Percentiles rank a stretch among this genome's conserved stretches.
phyloP scores from a whole-genome alignment of 1,140 invertebrate species.

The Drosophila nebulosa region DNA sequence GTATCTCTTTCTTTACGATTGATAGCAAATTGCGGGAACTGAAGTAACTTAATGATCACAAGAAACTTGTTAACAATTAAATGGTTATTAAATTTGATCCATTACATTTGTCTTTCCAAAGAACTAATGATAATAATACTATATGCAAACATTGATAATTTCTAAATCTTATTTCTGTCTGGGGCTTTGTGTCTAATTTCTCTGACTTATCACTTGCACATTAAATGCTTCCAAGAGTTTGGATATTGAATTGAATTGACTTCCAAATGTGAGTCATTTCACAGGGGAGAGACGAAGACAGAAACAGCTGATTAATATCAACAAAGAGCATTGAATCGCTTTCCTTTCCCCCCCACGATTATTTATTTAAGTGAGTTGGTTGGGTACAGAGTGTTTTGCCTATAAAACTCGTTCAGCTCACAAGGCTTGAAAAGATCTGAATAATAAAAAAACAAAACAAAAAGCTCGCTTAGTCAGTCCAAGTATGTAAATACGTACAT shows the following conservation, averaged over 20 bases:
- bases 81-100: too few species aligned
- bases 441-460: background rate
- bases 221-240: too few species aligned
- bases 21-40: too few species aligned
- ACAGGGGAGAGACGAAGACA: background rate
- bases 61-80: too few species aligned
- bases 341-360: background rate
- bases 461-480: background rate
- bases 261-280: background rate
- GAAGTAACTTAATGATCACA: too few species aligned
- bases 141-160: too few species aligned
- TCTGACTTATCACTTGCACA: too few species aligned
- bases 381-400: background rate
- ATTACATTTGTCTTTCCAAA: too few species aligned
- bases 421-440: conserved; percentile 15
- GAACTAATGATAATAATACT: too few species aligned
- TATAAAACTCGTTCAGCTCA: conserved; percentile 15
- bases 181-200: too few species aligned
- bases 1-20: too few species aligned
- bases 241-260: background rate
- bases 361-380: conserved; percentile 6
- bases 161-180: too few species aligned
- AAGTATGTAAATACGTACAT: background rate
- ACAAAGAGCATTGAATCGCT: background rate
- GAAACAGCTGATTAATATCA: conserved; percentile 21